Evolutionary conservation across 2,797 vertebrate genomes (phyloP), one percentile per base, ranked within the genome.

Genomic region (Spatula clypeata): DNA sequence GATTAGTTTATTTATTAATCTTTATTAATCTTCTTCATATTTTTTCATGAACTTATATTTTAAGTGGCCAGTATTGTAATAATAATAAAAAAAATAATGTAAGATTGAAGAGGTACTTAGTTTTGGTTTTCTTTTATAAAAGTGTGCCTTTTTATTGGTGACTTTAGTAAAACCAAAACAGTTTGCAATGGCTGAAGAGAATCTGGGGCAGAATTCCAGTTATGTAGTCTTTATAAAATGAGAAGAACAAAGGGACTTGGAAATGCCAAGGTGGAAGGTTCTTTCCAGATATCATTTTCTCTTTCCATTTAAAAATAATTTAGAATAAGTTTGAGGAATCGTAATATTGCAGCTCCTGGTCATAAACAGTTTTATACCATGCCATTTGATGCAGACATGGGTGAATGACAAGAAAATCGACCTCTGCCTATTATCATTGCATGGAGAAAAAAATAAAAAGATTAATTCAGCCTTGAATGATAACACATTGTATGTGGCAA

Each of bases 271-370:
- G 23, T 49, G 47, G 64, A 90, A 79, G 58, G 32, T 75, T 91
- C 65, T 90, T 94, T 80, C 54, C 88, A 93, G 75, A 66, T 87
- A 85, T 77, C 61, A 72, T 71, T 74, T 90, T 69, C 29, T 95
- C 58, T 80, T 87, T 79, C 86, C 74, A 91, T 95, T 96, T 95
- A 88, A 92, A 92, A 97, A 89, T 86, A 94, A 94, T 94, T 95
- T 95, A 85, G 57, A 86, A 24, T 83, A 84, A 80, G 61, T 83
- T 89, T 79, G 34, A 36, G 32, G 34, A 91, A 80, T 90, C 62
- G 80, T 60, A 87, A n/a, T 84, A 64, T 89, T 93, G 40, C 45
- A 89, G 67, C 49, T 82, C 96, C 88, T 96, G 94, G 94, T 94
- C 89, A 87, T 40, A 87, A 94, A 58, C 74, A 32, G 49, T 83